Conservation (phyloP, 2,888 invertebrate genomes). For the Athripsodes cinereus region DNA sequence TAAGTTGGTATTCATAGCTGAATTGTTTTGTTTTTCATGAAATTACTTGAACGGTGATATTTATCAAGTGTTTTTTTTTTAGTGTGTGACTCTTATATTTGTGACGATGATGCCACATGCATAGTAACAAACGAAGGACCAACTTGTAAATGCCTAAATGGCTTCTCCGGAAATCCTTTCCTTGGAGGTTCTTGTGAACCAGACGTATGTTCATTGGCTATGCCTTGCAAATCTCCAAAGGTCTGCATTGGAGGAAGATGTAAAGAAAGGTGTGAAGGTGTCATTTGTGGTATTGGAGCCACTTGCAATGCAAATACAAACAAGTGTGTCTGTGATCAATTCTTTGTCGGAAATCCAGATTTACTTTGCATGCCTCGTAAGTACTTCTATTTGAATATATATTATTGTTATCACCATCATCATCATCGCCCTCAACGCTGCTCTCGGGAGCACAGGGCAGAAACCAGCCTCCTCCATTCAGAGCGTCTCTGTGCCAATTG, state of each 20-base stretch:
- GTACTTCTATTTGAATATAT: slow-evolving; percentile 36
- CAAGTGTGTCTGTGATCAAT: slow-evolving; percentile 80
- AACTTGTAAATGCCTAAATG: slow-evolving; percentile 83
- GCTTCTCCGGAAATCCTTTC: slow-evolving; percentile 85
- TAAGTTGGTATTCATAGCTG: slow-evolving; percentile 32
- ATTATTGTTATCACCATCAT: background rate
- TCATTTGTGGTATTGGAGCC: slow-evolving; percentile 84
- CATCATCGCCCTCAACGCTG: too few relatives aligned
- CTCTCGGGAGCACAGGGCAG: too few relatives aligned
- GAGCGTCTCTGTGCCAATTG: too few relatives aligned
- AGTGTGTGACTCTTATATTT: slow-evolving; percentile 71
- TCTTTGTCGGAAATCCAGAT: slow-evolving; percentile 85
- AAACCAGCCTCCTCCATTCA: too few relatives aligned
- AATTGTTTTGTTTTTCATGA: background rate
- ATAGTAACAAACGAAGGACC: slow-evolving; percentile 79
- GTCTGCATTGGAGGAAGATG: slow-evolving; percentile 84
- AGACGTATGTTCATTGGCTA: slow-evolving; percentile 72
- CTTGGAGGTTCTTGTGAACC: slow-evolving; percentile 80
- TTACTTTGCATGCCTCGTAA: slow-evolving; percentile 87
- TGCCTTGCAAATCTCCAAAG: slow-evolving; percentile 72
- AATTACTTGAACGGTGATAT: background rate
- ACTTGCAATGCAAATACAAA: slow-evolving; percentile 74
- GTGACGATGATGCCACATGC: slow-evolving; percentile 78
- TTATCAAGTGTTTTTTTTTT: slow-evolving; percentile 18
- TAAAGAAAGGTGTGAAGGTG: slow-evolving; percentile 79